These are phyloP conservation scores for Sisor rabdophorus DNA, from an alignment of 2,113 vertebrate genomes.

Conservation along the genomic window DNA sequence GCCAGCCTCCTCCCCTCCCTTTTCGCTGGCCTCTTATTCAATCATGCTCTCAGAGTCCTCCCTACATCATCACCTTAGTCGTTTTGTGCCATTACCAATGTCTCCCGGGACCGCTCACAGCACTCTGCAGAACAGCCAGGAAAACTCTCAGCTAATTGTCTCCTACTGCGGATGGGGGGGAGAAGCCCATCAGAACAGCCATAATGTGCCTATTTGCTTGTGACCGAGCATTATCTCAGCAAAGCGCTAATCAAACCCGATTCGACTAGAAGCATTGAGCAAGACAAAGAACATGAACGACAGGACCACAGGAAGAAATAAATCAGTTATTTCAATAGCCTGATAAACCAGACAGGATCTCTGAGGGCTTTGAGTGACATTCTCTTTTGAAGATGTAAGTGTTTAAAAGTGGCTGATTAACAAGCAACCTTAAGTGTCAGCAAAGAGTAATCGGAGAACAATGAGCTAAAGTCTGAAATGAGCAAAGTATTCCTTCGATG, in stretches of 20 bases:
- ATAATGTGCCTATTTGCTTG: constrained; percentile 48
- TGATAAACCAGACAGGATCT: constrained; percentile 46
- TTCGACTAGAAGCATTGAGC: background rate
- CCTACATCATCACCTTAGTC: constrained; percentile 59
- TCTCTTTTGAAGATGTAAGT: constrained; percentile 55
- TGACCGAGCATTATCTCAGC: constrained; percentile 35
- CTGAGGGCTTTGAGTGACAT: constrained; percentile 31
- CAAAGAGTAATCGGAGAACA: constrained; percentile 20
- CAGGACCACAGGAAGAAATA: constrained; percentile 29
- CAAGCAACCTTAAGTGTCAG: constrained; percentile 51
- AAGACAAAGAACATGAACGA: background rate
- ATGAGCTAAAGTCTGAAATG: constrained; percentile 22
- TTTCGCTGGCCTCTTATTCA: constrained; percentile 34
- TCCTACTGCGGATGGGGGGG: constrained; percentile 35
- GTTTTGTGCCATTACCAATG: constrained; percentile 60
- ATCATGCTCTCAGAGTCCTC: constrained; percentile 7
- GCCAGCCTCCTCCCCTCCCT: background rate
- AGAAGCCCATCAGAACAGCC: constrained; percentile 36
- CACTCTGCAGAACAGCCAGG: constrained; percentile 34
- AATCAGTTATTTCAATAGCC: constrained; percentile 43
- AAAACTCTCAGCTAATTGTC: constrained; percentile 41
- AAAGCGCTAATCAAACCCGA: constrained; percentile 35
- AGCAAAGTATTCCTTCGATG: constrained; percentile 5
- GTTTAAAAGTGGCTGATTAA: constrained; percentile 61
- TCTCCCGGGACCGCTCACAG: constrained; percentile 55